A percentile compares a stretch with the other conserved stretches of the same genome.
These are phyloP conservation scores for Eueremaeus valkanovi DNA, from an alignment of 2,888 invertebrate species.

Conservation along the genomic window DNA sequence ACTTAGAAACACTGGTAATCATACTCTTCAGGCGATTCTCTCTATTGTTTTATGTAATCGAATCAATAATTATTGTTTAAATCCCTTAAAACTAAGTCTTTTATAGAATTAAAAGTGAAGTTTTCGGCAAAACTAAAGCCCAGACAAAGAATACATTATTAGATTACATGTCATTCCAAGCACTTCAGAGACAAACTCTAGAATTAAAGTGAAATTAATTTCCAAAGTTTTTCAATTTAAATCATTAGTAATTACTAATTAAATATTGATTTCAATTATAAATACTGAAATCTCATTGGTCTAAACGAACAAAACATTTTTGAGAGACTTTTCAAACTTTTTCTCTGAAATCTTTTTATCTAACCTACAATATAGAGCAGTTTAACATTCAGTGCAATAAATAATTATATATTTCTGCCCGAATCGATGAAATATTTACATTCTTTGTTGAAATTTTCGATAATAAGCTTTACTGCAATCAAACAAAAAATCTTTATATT, in stretches of 20 bases:
- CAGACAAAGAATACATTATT: conserved; percentile 13
- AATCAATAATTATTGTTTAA: conserved; percentile 26
- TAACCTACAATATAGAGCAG: too few species aligned
- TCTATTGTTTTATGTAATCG: background rate
- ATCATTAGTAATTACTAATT: background rate
- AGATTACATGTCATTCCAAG: background rate
- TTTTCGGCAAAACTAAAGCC: background rate
- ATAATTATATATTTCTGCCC: background rate
- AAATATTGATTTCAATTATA: background rate
- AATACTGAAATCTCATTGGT: background rate
- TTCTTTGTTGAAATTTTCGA: background rate
- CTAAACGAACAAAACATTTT: background rate
- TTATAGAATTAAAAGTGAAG: background rate
- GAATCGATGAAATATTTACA: background rate
- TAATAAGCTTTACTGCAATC: conserved; percentile 12
- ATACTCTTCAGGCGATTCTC: background rate
- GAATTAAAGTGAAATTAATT: background rate
- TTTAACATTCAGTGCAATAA: background rate
- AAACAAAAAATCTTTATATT: background rate
- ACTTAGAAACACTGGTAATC: background rate
- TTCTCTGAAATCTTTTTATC: background rate
- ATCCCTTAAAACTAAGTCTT: background rate
- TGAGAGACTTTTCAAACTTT: background rate
- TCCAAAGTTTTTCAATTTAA: background rate
- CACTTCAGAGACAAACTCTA: background rate